Evolutionary conservation across 2,888 invertebrate genomes (phyloP), one percentile per base, ranked within the genome.

Genomic region (Margaritifera margaritifera): DNA sequence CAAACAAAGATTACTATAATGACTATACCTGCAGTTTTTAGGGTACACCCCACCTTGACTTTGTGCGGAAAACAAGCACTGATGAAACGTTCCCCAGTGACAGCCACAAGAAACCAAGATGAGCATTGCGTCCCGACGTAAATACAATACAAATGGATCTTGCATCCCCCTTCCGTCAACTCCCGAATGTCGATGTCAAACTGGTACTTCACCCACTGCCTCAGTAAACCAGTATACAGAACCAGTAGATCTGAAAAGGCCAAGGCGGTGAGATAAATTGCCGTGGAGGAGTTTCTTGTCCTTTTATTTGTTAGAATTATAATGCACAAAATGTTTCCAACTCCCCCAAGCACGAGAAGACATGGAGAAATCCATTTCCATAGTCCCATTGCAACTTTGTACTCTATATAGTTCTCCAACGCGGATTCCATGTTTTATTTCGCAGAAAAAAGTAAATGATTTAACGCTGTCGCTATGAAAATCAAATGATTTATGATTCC

Each of bases 51-150:
- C 5, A 57, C 52, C 58, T 81, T 83, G 27, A 84, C 82, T n/a
- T 72, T 71, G 69, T 83, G 78, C 2, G 85, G 86, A 51, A 72
- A 69, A 72, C 79, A 82, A n/a, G 86, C 84, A 8, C 82, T 80
- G 8, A 85, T 64, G 25, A 82, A 77, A 20, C 86, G 65, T 66
- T 86, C 86, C 20, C 77, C 68, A 20, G 85, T 85, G 58, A 86
- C 82, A 31, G 84, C 81, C 50, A 84, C 84, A 20, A 86, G 77
- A 4, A 86, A 66, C 86, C 86, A 86, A 0, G 82, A 81, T 6
- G 84, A 83, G 19, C 79, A 69, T 62, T 86, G 80, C 6, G 82
- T 72, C 11, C 79, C 71, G 25, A 75, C 71, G 64, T 85, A 86
- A 24, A 83, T 81, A 57, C 83, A 24, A 68, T 78, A 82, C 4